These are phyloP conservation scores for Brachionus sp. DNA, from an alignment of 1,140 invertebrate genomes.

Conservation along the genomic window DNA sequence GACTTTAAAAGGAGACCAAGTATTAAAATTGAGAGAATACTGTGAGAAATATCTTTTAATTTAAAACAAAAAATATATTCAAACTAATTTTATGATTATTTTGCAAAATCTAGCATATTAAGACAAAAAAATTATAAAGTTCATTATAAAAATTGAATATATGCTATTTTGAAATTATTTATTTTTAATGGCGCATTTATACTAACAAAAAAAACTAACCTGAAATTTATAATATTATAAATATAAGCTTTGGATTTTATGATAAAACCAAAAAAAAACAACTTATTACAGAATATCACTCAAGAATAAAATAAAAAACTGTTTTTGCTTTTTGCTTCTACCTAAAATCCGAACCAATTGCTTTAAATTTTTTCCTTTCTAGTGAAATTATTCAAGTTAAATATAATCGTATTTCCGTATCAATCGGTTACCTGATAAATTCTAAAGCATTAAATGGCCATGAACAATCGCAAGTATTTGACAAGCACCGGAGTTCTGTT, in stretches of 20 bases:
- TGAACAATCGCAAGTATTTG: constrained; percentile 44
- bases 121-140: too few species aligned
- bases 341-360: background rate
- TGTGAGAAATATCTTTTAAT: too few species aligned
- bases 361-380: constrained; percentile 38
- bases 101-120: too few species aligned
- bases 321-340: background rate
- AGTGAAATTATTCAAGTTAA: constrained; percentile 1
- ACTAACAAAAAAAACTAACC: background rate
- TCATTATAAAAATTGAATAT: too few species aligned
- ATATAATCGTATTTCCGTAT: background rate
- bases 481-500: constrained; percentile 36
- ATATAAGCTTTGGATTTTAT: constrained; percentile 30
- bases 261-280: constrained; percentile 14
- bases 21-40: too few species aligned
- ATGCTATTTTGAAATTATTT: background rate
- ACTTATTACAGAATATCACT: constrained; percentile 1
- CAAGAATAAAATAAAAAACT: background rate
- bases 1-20: too few species aligned
- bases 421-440: background rate
- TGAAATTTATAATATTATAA: constrained; percentile 16
- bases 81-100: too few species aligned
- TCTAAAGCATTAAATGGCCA: background rate
- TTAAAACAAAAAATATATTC: too few species aligned
- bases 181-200: constrained; percentile 7